Evolutionary conservation across 37 sponge, comb jelly and placozoan species (phyloP).

Genomic region (Axinella damicornis): DNA sequence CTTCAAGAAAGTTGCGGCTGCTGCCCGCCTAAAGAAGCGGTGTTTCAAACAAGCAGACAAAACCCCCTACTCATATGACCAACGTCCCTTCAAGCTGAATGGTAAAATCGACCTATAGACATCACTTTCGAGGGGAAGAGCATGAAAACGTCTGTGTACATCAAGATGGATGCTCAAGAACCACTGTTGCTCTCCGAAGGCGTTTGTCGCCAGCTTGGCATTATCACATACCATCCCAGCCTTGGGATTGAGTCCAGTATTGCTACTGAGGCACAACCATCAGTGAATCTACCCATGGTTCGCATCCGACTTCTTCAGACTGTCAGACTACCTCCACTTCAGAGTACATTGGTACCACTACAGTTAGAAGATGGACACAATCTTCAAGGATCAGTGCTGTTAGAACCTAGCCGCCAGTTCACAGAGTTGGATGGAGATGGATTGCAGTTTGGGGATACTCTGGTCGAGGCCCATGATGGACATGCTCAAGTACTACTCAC

Average conservation of each 20-base stretch:
- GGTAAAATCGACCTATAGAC: slow-evolving; percentile 46
- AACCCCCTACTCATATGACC: slow-evolving; percentile 40
- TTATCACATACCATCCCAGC: not conserved
- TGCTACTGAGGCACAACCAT: not conserved
- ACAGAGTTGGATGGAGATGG: not conserved
- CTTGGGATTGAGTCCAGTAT: not conserved
- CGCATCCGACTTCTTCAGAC: not conserved
- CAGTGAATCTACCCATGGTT: not conserved
- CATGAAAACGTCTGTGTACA: slow-evolving; percentile 26
- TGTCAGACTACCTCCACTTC: not conserved
- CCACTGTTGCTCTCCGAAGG: slow-evolving; percentile 59
- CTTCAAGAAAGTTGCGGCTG: slow-evolving; percentile 4
- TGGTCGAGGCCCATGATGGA: not conserved
- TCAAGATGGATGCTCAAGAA: slow-evolving; percentile 63
- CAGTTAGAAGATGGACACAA: not conserved
- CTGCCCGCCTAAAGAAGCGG: not conserved
- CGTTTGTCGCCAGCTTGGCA: slow-evolving; percentile 51
- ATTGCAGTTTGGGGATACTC: not conserved
- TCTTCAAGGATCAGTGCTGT: not conserved
- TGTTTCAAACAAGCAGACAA: not conserved
- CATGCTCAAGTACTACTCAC: not conserved
- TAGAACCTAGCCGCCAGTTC: not conserved
- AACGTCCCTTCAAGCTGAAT: slow-evolving; percentile 43
- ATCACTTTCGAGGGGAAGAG: slow-evolving; percentile 23
- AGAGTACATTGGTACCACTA: not conserved